phyloP scores from a whole-genome alignment of 2,888 invertebrate species.

The Pollenia amentaria region DNA sequence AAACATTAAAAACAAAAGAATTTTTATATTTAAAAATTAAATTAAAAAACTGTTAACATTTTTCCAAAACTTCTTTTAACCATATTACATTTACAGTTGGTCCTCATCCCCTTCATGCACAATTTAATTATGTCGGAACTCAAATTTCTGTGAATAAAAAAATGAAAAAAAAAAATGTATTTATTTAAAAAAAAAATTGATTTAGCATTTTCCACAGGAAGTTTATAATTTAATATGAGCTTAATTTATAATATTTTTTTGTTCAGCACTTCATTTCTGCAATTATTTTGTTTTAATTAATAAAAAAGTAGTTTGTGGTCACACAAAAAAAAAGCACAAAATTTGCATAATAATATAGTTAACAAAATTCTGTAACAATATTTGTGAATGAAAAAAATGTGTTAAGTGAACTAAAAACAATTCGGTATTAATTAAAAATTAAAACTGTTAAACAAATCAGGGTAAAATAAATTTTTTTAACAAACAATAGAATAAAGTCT shows the following conservation, averaged over 20 bases:
- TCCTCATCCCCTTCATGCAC: too few species aligned
- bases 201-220: constrained; percentile 43
- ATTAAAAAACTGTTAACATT: neutral
- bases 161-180: constrained; percentile 9
- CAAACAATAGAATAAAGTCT: too few species aligned
- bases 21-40: constrained; percentile 5
- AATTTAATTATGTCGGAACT: constrained; percentile 23
- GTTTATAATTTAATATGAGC: constrained; percentile 53
- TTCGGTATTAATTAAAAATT: constrained; percentile 11
- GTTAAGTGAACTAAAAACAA: constrained; percentile 40
- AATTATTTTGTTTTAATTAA: constrained; percentile 53
- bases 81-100: neutral
- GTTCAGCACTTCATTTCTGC: neutral
- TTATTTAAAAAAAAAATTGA: constrained; percentile 24
- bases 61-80: too few species aligned
- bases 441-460: neutral
- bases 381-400: constrained; percentile 18
- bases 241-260: neutral
- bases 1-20: neutral
- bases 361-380: constrained; percentile 21
- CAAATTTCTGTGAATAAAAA: constrained; percentile 36
- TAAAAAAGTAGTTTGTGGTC: constrained; percentile 39
- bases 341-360: constrained; percentile 32
- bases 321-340: neutral
- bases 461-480: too few species aligned